Evolutionary conservation across 2,113 vertebrate species (phyloP), one percentile per base, ranked within the genome.

Genomic region (Colinus virginianus): DNA sequence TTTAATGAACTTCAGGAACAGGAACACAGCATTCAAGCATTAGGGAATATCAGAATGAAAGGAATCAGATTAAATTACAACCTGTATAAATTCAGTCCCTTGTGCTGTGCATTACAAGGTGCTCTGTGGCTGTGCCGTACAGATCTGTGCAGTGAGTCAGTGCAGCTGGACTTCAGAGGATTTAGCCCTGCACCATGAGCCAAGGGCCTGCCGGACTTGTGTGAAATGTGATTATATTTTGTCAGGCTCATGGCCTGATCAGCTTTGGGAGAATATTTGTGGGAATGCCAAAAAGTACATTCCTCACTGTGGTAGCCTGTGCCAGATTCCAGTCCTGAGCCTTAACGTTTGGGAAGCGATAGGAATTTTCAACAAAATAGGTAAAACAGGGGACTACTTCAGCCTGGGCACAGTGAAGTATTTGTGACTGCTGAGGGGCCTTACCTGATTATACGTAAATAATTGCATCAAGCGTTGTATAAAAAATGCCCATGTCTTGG

Each of bases 131-230:
- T 55, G 9, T 7, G n/a, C n/a, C 18, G 9, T 23, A 12, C 0
- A 1, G 3, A 43, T n/a, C 32, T 16, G 17, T 84, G 32, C 32
- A 8, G 8, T 0, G 1, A 45, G 7, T 43, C 32, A 7, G 7
- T 32, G 56, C 55, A 59, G 74, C 26, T 72, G 70, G 22, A 45
- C 78, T 17, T 58, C 76, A 70, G 43, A 45, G 67, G 23, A 80
- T 66, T 38, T 43, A 83, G 19, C 30, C 40, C 30, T 34, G 9
- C 20, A 46, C 46, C 32, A 43, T 46, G 34, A 68, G 28, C 45
- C 32, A 34, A 36, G 26, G 36, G 1, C 12, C 42, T 63, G 22
- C 25, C 85, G 61, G n/a, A 25, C 14, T 8, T 42, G 23, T 58
- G 11, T 75, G 68, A 72, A 14, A 30, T 68, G 20, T 71, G n/a